A percentile compares a stretch with the other conserved stretches of the same genome.
phyloP scores from a whole-genome alignment of 2,888 invertebrate species.

The Strigamia crassipes region DNA sequence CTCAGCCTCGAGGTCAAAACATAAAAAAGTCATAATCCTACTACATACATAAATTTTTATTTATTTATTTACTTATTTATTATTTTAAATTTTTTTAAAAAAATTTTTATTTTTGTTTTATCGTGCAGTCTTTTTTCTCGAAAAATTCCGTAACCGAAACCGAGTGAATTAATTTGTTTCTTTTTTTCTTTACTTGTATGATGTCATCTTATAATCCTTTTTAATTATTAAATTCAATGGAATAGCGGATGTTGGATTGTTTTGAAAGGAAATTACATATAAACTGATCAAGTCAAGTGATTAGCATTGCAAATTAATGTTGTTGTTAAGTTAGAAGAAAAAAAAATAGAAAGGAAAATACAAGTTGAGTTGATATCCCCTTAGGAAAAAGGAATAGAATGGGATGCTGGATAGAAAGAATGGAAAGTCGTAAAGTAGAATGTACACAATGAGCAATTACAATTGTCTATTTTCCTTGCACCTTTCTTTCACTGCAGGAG shows the following conservation, averaged over 20 bases:
- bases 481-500: constrained; percentile 10
- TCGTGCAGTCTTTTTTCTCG: neutral
- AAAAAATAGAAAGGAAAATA: neutral
- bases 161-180: neutral
- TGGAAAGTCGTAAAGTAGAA: neutral
- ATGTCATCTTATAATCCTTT: neutral
- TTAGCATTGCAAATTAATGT: neutral
- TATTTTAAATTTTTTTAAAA: neutral
- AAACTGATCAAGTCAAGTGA: neutral
- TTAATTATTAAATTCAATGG: neutral
- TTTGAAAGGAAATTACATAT: neutral
- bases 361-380: neutral
- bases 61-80: no score
- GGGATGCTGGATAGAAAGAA: constrained; percentile 12
- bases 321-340: neutral
- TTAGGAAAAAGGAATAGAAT: neutral
- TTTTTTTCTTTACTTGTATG: neutral
- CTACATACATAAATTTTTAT: neutral
- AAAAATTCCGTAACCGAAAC: constrained; percentile 12
- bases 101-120: neutral
- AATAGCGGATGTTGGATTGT: constrained; percentile 21
- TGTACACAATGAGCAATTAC: constrained; percentile 3
- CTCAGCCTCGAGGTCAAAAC: constrained; percentile 6
- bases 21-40: constrained; percentile 12
- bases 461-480: constrained; percentile 21